These are phyloP conservation scores for Dicerorhinus sumatrensis DNA, from an alignment of 2,113 vertebrate species.

Conservation along the genomic window DNA sequence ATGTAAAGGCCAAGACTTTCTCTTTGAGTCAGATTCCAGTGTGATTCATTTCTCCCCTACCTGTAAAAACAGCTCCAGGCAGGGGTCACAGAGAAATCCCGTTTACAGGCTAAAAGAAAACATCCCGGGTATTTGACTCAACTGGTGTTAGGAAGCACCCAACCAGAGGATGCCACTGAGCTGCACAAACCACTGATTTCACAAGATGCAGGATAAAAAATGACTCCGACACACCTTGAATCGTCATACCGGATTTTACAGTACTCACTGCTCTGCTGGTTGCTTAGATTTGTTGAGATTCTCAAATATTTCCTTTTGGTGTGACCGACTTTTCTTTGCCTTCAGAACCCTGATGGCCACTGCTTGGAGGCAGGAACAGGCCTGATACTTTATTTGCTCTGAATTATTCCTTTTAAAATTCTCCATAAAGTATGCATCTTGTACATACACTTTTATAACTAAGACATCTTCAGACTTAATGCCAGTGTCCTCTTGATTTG, in stretches of 20 bases:
- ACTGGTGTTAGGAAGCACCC: rapidly evolving
- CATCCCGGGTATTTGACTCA: rapidly evolving
- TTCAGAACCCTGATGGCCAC: not conserved
- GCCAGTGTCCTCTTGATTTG: rapidly evolving
- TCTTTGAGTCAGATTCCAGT: not conserved
- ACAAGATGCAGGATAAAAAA: not conserved
- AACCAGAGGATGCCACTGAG: not conserved
- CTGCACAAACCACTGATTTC: not conserved
- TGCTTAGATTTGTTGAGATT: not conserved
- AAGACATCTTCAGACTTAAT: not conserved
- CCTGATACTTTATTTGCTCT: not conserved
- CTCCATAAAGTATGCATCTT: rapidly evolving
- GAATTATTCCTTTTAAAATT: not conserved
- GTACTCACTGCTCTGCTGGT: not conserved
- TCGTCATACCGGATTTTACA: no score
- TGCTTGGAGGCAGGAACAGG: not conserved
- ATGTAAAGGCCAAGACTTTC: not conserved
- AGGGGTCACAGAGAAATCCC: not conserved
- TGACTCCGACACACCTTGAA: not conserved
- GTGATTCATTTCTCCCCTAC: not conserved
- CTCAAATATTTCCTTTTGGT: not conserved
- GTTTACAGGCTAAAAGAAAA: not conserved
- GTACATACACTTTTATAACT: rapidly evolving
- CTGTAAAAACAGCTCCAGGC: not conserved
- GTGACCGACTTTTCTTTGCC: not conserved